Evolutionary conservation across 1,140 invertebrate species (phyloP).

Genomic region (Macrocentrus cingulum): DNA sequence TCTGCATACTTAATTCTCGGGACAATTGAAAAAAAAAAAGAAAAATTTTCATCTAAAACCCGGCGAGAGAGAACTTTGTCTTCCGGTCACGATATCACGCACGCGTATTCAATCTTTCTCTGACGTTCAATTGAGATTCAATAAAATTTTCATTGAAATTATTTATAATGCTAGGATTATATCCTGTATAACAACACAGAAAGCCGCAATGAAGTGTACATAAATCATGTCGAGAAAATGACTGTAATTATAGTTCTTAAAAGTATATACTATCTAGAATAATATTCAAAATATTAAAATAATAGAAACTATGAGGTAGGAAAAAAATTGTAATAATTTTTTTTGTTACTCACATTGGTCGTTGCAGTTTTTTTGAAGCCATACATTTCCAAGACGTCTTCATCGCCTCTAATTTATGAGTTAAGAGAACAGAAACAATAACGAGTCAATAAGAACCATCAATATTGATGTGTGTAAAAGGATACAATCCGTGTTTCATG

Average conservation of each 20-base stretch:
- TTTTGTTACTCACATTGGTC: constrained; percentile 34
- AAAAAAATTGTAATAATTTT: constrained; percentile 7
- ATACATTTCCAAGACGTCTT: constrained; percentile 47
- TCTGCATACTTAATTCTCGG: no score
- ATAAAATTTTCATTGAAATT: no score
- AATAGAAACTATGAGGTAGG: no score
- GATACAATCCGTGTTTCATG: background rate
- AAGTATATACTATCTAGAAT: no score
- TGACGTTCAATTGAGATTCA: no score
- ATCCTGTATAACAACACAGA: background rate
- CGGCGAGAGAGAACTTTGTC: no score
- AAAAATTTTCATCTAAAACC: no score
- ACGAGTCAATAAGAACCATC: background rate
- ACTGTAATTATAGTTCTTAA: no score
- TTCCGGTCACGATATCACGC: background rate
- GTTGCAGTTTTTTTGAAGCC: constrained; percentile 29
- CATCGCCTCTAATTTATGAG: constrained; percentile 31
- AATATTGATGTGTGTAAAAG: background rate
- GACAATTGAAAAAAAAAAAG: no score
- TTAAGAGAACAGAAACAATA: constrained; percentile 20
- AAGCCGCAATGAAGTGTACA: background rate
- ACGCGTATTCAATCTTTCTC: background rate
- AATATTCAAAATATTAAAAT: no score
- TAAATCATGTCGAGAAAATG: background rate
- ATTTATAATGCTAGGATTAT: no score